These are phyloP conservation scores for Meteorus sp. DNA, from an alignment of 1,140 invertebrate species.

Conservation along the genomic window DNA sequence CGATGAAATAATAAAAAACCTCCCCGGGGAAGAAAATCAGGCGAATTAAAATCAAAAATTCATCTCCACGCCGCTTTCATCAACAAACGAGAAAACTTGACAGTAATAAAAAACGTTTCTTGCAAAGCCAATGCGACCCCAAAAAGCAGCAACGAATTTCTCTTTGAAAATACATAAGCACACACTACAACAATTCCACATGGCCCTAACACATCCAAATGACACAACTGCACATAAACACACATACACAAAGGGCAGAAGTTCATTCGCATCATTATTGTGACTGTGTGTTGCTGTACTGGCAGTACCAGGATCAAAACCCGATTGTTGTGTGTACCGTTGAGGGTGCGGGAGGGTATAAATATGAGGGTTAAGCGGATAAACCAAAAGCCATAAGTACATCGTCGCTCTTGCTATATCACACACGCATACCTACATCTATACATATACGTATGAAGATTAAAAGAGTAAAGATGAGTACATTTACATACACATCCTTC, in stretches of 20 bases:
- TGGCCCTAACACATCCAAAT: background rate
- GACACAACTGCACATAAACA: background rate
- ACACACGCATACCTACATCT: too few species aligned
- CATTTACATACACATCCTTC: constrained; percentile 32
- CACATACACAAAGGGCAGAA: background rate
- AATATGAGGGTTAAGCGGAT: constrained; percentile 30
- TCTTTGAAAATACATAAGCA: background rate
- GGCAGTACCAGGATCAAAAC: constrained; percentile 6
- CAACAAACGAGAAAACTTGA: too few species aligned
- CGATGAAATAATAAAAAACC: too few species aligned
- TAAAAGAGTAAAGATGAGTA: constrained; percentile 6
- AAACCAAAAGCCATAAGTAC: constrained; percentile 8
- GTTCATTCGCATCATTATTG: too few species aligned
- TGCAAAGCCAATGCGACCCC: too few species aligned
- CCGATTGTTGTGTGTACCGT: constrained; percentile 3
- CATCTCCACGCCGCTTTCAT: too few species aligned
- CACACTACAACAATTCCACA: constrained; percentile 5
- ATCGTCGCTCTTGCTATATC: background rate
- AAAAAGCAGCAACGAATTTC: background rate
- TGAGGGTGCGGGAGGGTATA: too few species aligned
- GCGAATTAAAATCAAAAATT: too few species aligned
- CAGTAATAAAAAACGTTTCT: too few species aligned
- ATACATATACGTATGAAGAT: background rate
- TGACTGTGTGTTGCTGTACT: too few species aligned
- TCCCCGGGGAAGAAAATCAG: too few species aligned